Evolutionary conservation across 2,888 invertebrate genomes (phyloP), one percentile per base, ranked within the genome.

Genomic region (Elysia crispata): DNA sequence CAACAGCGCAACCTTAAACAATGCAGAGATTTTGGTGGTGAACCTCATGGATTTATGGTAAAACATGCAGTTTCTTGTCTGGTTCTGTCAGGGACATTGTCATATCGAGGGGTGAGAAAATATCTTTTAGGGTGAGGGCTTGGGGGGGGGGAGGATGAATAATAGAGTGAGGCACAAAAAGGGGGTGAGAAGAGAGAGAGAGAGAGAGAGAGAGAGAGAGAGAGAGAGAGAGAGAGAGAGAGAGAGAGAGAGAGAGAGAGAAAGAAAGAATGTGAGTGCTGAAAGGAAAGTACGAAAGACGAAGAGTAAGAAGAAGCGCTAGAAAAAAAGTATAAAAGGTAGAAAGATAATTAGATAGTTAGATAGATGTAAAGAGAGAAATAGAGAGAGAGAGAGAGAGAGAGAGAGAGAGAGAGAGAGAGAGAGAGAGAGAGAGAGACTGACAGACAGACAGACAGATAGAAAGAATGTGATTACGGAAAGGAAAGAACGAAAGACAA

Each of bases 341-440:
- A 13, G 18, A 13, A 54, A 15, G 18, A 54, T 15, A 54, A 54
- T 18, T 54, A n/a, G n/a, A n/a, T n/a, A n/a, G n/a, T n/a, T n/a
- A n/a, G n/a, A n/a, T n/a, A n/a, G n/a, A n/a, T n/a, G 54, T 13
- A 54, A 54, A 54, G 54, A 54, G 60, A 60, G 60, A 60, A 23
- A n/a, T 23, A 60, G 25, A 60, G n/a, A 13, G 5, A 60, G 25
- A 60, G 60, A 60, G n/a, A 23, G n/a, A 15, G 60, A 25, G 23
- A 8, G n/a, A n/a, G 15, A 60, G n/a, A 60, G 3, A 8, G 23
- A 6, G 25, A 60, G 60, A 60, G 50, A 72, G 23, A 49, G 49
- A 13, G 18, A 41, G n/a, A n/a, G 49, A 49, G 15, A n/a, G 41
- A 18, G 23, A 41, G 41, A 62, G 64, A 33, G 64, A 33, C 23